Conservation (phyloP, 2,888 invertebrate genomes). For the Anodontia alba region DNA sequence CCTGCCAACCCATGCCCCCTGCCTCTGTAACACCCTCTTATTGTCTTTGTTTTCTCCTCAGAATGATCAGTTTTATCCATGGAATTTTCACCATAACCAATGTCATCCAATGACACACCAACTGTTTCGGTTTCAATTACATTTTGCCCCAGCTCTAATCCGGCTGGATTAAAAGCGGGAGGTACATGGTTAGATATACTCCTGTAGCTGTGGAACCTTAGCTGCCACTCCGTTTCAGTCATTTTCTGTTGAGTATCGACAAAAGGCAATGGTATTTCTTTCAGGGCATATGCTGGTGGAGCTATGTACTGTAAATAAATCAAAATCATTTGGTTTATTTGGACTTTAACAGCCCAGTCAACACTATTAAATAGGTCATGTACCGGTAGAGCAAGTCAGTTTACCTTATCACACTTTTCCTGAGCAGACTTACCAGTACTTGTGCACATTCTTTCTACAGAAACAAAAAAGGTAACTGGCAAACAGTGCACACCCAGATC, state of each 20-base stretch:
- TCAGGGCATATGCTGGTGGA: not conserved
- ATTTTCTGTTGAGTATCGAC: not conserved
- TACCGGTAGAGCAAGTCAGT: too few relatives aligned
- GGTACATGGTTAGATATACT: not conserved
- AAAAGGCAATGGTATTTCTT: not conserved
- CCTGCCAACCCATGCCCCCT: not conserved
- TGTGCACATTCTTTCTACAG: too few relatives aligned
- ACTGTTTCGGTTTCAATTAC: not conserved
- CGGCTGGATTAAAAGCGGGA: not conserved
- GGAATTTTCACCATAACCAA: not conserved
- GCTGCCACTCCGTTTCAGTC: not conserved
- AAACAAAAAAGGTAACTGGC: too few relatives aligned
- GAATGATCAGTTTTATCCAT: not conserved
- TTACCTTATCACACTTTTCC: too few relatives aligned
- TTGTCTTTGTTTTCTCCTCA: not conserved
- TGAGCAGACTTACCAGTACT: too few relatives aligned
- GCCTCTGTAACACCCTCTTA: not conserved
- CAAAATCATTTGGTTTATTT: too few relatives aligned
- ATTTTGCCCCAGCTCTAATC: not conserved
- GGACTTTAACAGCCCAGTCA: too few relatives aligned
- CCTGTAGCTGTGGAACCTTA: not conserved
- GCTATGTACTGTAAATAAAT: not conserved
- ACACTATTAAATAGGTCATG: too few relatives aligned
- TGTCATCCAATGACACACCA: not conserved
- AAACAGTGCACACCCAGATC: too few relatives aligned